Base-by-base conservation (phyloP, 2,113 vertebrate genomes). In the Notiomystis cincta region DNA sequence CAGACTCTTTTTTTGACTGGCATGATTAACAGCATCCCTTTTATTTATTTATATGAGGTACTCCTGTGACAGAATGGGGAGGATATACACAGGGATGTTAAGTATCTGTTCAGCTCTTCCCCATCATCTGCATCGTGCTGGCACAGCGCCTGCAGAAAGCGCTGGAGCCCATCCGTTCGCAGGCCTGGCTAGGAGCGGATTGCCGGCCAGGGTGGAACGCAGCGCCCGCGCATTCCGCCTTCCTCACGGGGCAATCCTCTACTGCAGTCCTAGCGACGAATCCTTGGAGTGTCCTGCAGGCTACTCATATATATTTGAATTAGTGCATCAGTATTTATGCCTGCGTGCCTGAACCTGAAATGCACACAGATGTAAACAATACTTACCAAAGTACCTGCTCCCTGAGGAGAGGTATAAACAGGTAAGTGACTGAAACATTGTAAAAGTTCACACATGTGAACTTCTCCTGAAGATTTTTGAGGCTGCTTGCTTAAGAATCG, bases 341-440 rank as follows among this genome's bases (percentile, higher is more conserved):
- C 84, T 93, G 75, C 84, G 92, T 91, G 86, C 44, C 92, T 86
- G 57, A 85, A 72, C 85, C 89, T 92, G 95, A 96, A 96, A 93
- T 61, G 56, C 92, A 96, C 56, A 45, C 33, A 69, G 64, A 93
- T 77, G 54, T 72, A 65, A 31, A 30, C 22, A 72, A 58, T 28
- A 42, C 24, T 56, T 37, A 67, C 3, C 0, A 0, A 54, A 67
- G 85, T 58, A 92, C 40, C 69, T 35, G 51, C 38, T 75, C 65
- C 85, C 75, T 95, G 78, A 72, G 65, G 44, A 96, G 73, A 95
- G 40, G 31, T 86, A 79, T 73, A 89, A 96, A 95, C 76, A 94
- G 75, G 13, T 35, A 40, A 77, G 50, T 80, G 80, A 85, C 70
- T 38, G 37, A 88, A 95, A 47, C 73, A 58, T 79, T 65, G 6